phyloP scores from a whole-genome alignment of 2,113 vertebrate genomes.

The Lethenteron reissneri region DNA sequence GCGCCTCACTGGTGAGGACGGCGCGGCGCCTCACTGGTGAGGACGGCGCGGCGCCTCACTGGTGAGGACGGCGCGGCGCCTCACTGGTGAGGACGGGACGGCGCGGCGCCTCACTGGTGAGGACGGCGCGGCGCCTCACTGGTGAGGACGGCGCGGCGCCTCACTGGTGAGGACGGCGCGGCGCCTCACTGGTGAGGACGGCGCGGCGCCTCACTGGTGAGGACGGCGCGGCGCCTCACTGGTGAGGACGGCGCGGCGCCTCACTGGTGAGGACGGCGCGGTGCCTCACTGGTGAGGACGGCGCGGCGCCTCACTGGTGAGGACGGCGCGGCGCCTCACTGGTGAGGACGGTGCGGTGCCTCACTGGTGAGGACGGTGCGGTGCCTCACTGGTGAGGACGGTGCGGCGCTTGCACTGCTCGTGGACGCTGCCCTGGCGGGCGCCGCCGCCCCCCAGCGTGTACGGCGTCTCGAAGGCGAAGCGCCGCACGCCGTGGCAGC shows the following conservation, averaged over 20 bases:
- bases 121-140: slow-evolving; percentile 38
- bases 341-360: too few relatives aligned
- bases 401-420: slow-evolving; percentile 88
- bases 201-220: slow-evolving; percentile 47
- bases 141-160: slow-evolving; percentile 13
- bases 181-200: slow-evolving; percentile 13
- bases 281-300: slow-evolving; percentile 54
- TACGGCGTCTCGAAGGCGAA: slow-evolving; percentile 98
- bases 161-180: slow-evolving; percentile 76
- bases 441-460: slow-evolving; percentile 64
- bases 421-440: slow-evolving; percentile 71
- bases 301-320: too few relatives aligned
- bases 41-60: slow-evolving; percentile 28
- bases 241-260: slow-evolving; percentile 13
- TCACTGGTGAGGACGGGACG: too few relatives aligned
- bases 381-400: slow-evolving; percentile 57
- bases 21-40: slow-evolving; percentile 28
- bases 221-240: slow-evolving; percentile 38
- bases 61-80: slow-evolving; percentile 60
- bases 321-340: too few relatives aligned
- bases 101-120: slow-evolving; percentile 47
- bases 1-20: slow-evolving; percentile 57
- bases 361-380: slow-evolving; percentile 21
- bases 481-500: slow-evolving; percentile 74
- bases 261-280: slow-evolving; percentile 76